Percentiles rank a stretch among this genome's conserved stretches.
phyloP scores from a whole-genome alignment of 2,797 vertebrate species.

The Sphenodon punctatus region DNA sequence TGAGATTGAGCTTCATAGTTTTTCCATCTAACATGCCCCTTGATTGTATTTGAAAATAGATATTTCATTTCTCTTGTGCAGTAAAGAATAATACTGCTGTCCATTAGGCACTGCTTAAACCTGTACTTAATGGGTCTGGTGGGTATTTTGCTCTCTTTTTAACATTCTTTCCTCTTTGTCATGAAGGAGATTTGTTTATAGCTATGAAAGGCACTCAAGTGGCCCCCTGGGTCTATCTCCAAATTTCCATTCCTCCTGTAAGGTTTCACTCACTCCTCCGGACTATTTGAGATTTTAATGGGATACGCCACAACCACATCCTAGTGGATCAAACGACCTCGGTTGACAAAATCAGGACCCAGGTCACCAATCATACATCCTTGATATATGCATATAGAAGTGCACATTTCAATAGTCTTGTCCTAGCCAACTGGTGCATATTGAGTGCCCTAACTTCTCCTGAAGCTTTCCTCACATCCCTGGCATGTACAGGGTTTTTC shows the following conservation, averaged over 20 bases:
- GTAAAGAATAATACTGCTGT: background rate
- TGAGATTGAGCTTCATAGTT: background rate
- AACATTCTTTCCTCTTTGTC: background rate
- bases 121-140: background rate
- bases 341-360: background rate
- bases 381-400: too few relatives aligned
- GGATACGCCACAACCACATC: background rate
- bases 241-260: background rate
- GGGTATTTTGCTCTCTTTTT: slow-evolving; percentile 1
- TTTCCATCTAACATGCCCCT: slow-evolving; percentile 2
- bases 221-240: slow-evolving; percentile 1
- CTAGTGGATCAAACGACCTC: background rate
- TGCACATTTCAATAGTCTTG: too few relatives aligned
- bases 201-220: background rate
- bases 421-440: too few relatives aligned
- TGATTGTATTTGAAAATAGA: slow-evolving; percentile 26
- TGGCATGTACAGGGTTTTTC: too few relatives aligned
- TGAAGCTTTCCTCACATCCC: too few relatives aligned
- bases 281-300: slow-evolving; percentile 21
- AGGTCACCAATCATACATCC: too few relatives aligned
- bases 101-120: background rate
- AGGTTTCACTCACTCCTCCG: too few relatives aligned
- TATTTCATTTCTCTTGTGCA: slow-evolving; percentile 13
- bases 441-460: too few relatives aligned
- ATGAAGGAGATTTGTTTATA: background rate